phyloP scores from a whole-genome alignment of 2,888 invertebrate genomes.

The Pterostichus madidus region DNA sequence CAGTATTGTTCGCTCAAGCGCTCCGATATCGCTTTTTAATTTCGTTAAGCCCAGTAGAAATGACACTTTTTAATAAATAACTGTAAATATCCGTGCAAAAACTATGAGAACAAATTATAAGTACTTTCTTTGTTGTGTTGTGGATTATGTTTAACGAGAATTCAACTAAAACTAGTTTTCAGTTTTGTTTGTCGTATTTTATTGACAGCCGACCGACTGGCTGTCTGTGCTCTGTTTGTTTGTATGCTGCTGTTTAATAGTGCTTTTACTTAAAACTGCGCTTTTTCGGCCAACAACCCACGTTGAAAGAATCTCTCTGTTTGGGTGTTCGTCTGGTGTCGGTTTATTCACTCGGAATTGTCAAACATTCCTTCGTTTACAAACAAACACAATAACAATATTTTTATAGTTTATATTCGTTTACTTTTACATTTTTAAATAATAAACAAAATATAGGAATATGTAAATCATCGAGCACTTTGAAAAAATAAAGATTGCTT shows the following conservation, averaged over 20 bases:
- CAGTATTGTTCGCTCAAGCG: constrained; percentile 52
- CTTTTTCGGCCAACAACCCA: constrained; percentile 11
- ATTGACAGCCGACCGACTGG: constrained; percentile 7
- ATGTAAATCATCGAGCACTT: too few species aligned
- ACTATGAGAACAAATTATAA: constrained; percentile 56
- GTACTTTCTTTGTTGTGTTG: constrained; percentile 51
- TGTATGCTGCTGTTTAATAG: constrained; percentile 28
- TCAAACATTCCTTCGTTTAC: background rate
- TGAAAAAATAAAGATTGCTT: too few species aligned
- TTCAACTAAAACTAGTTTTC: constrained; percentile 47
- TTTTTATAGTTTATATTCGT: too few species aligned
- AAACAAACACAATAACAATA: background rate
- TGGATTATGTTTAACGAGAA: constrained; percentile 49
- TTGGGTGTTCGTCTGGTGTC: background rate
- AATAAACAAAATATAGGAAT: too few species aligned
- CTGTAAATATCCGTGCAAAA: constrained; percentile 52
- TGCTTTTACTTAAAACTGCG: constrained; percentile 39
- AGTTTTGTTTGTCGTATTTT: constrained; percentile 37
- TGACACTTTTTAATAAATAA: constrained; percentile 59
- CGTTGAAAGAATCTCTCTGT: background rate
- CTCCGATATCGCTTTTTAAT: constrained; percentile 59
- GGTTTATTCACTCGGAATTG: background rate
- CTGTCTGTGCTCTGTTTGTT: constrained; percentile 14
- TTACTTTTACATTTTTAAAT: too few species aligned
- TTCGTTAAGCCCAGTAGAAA: constrained; percentile 50